Conservation (phyloP, 2,797 vertebrate species). For the Atherinosoma microstoma region DNA sequence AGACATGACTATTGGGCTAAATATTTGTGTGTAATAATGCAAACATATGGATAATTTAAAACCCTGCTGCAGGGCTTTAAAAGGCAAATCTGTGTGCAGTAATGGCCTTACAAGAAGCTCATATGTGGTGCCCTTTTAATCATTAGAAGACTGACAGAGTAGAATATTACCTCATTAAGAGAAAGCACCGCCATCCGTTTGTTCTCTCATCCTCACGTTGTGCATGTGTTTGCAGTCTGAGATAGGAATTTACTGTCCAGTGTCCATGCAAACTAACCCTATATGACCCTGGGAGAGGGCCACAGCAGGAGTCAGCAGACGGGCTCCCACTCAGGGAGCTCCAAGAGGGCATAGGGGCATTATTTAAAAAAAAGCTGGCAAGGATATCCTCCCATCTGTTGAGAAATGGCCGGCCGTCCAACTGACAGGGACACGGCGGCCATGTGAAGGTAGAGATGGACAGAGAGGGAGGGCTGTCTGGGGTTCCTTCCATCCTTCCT, state of each 20-base stretch:
- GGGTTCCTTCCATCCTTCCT: conserved; percentile 55
- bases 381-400: conserved; percentile 80
- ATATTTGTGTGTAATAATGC: background rate
- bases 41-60: background rate
- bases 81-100: background rate
- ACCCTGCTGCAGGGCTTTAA: background rate
- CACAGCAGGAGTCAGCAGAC: conserved; percentile 72
- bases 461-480: conserved; percentile 61
- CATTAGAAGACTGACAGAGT: background rate
- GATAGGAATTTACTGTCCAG: conserved; percentile 24
- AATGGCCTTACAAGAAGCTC: conserved; percentile 1
- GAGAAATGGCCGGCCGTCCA: conserved; percentile 69
- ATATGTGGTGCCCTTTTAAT: conserved; percentile 12
- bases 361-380: conserved; percentile 75
- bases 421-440: conserved; percentile 54
- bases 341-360: conserved; percentile 64
- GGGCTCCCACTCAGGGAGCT: conserved; percentile 69
- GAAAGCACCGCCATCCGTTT: background rate
- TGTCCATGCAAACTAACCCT: conserved; percentile 67
- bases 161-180: conserved; percentile 12
- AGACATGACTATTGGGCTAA: no score
- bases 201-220: conserved; percentile 1
- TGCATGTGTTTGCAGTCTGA: conserved; percentile 21
- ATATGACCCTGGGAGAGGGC: conserved; percentile 59
- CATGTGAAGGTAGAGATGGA: conserved; percentile 39